Evolutionary conservation across 2,113 vertebrate species (phyloP), one percentile per base, ranked within the genome.

Genomic region (Meles meles): DNA sequence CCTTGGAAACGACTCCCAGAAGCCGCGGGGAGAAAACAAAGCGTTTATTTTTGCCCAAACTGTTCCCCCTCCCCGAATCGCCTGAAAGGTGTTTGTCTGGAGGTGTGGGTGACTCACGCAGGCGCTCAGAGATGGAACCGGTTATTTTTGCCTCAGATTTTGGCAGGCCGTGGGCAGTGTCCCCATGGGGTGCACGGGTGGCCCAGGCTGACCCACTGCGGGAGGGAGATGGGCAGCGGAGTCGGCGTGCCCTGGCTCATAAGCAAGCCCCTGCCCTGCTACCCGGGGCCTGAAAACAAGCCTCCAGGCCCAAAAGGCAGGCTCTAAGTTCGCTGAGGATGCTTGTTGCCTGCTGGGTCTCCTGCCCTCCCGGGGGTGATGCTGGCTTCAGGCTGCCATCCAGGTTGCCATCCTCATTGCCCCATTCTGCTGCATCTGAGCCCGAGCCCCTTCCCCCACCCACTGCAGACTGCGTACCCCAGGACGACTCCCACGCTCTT

Each of bases 21-120:
- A 59, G 57, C 83, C 1, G 0, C 82, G 47, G 77, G 52, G 15
- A 42, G 76, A 76, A 93, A 80, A 86, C 25, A 82, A 72, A 94
- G 55, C 1, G 0, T 94, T 96, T 94, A 93, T 95, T 96, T 96
- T 96, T 90, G 63, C 61, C 37, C 20, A 57, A 3, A 8, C 11
- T 9, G 10, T 49, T 96, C 76, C 77, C 79, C 6, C 2, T 77
- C 82, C 77, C 93, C 25, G 55, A 88, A 52, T 86, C 0, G 2
- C 81, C 88, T 10, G 39, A 57, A 92, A 94, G 61, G 86, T 72
- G 82, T 86, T 91, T 63, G 82, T 86, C 72, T 49, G 74, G 87
- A 92, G 94, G 80, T 96, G 90, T 76, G 89, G 44, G 82, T 97
- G 96, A 96, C 92, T 92, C 96, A 83, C 13, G 6, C 52, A 65